These are phyloP conservation scores for Jaculus jaculus DNA, from an alignment of 2,113 vertebrate genomes.

Conservation along the genomic window DNA sequence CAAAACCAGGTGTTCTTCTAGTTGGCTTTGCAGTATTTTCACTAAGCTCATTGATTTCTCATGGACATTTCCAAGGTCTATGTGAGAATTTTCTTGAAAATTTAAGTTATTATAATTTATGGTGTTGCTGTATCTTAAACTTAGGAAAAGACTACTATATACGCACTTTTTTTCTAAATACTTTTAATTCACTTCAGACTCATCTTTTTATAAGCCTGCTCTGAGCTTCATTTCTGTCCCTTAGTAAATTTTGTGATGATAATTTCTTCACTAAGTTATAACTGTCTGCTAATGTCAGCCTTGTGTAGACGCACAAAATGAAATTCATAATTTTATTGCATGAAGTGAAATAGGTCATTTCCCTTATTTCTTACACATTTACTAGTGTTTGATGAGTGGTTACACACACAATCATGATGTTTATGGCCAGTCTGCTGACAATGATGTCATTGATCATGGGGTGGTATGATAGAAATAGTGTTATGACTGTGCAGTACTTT, in stretches of 20 bases:
- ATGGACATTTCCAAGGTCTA: too few species aligned
- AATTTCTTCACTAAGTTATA: constrained; percentile 27
- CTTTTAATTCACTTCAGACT: background rate
- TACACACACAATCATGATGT: background rate
- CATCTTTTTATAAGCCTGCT: background rate
- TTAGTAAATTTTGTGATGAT: background rate
- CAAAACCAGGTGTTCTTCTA: background rate
- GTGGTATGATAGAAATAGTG: background rate
- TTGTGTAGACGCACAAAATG: background rate
- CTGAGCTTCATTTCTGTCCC: background rate
- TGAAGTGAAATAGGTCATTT: background rate
- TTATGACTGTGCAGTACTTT: background rate
- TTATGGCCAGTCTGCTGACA: background rate
- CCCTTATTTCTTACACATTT: background rate
- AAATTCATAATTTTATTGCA: background rate
- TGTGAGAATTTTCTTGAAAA: too few species aligned
- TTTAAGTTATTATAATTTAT: background rate
- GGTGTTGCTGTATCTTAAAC: background rate
- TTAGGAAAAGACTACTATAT: background rate
- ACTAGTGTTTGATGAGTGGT: background rate
- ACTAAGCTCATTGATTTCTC: too few species aligned
- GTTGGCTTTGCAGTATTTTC: too few species aligned
- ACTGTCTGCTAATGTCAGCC: background rate
- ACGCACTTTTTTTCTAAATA: background rate
- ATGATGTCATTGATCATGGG: background rate